These are phyloP conservation scores for Synanthedon tipuliformis DNA, from an alignment of 2,888 invertebrate species.

Conservation along the genomic window DNA sequence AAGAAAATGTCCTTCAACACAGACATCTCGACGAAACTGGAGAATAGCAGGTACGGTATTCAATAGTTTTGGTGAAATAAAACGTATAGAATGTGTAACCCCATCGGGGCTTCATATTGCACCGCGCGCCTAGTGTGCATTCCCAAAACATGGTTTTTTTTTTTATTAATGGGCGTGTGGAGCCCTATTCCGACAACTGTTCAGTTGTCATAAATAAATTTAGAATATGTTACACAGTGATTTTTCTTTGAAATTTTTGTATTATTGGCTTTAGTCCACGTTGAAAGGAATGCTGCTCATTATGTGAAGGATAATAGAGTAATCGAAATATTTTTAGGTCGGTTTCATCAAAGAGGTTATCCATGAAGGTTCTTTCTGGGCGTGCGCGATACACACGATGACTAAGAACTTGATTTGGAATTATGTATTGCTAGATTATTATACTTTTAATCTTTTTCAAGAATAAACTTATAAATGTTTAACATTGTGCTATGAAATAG, in stretches of 20 bases:
- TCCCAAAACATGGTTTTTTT: slow-evolving; percentile 9
- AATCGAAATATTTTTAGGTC: too few species aligned
- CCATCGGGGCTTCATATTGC: slow-evolving; percentile 19
- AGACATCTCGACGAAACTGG: slow-evolving; percentile 61
- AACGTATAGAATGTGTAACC: slow-evolving; percentile 15
- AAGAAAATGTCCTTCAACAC: slow-evolving; percentile 66
- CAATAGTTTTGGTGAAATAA: slow-evolving; percentile 17
- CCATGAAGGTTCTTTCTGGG: slow-evolving; percentile 27
- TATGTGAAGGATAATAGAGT: too few species aligned
- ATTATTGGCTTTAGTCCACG: background rate
- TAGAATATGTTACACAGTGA: background rate
- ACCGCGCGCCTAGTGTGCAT: slow-evolving; percentile 20
- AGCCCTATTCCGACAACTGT: slow-evolving; percentile 5
- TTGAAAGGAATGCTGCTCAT: background rate
- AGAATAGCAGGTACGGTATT: slow-evolving; percentile 64
- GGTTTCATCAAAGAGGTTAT: slow-evolving; percentile 34
- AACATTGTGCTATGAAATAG: too few species aligned
- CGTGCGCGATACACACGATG: slow-evolving; percentile 31
- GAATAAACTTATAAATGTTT: too few species aligned
- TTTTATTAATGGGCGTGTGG: slow-evolving; percentile 6
- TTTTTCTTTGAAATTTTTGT: background rate
- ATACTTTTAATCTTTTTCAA: too few species aligned
- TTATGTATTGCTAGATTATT: background rate
- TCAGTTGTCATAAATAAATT: background rate
- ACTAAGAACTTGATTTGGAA: slow-evolving; percentile 9